Conservation (phyloP, 2,113 vertebrate species). For the Corythornis vintsioides region DNA sequence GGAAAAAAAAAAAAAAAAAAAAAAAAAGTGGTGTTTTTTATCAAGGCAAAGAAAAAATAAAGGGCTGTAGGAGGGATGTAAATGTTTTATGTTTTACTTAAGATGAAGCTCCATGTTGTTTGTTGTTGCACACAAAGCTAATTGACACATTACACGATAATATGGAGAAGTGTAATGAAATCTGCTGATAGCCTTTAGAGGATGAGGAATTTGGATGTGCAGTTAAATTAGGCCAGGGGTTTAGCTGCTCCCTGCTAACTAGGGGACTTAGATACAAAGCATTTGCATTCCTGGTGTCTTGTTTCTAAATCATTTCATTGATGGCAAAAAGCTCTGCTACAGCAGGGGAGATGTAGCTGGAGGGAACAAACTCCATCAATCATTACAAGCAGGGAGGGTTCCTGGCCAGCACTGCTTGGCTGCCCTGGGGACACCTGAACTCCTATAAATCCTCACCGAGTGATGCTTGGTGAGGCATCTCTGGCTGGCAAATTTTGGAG, state of each 20-base stretch:
- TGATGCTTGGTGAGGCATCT: neutral
- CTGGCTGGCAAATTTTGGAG: neutral
- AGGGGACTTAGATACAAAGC: neutral
- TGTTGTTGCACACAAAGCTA: neutral
- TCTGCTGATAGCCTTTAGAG: neutral
- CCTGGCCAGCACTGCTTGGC: neutral
- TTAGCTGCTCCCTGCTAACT: neutral
- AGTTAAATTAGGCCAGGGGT: neutral
- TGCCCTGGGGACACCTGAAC: neutral
- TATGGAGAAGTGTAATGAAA: slow-evolving; percentile 1
- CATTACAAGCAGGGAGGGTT: neutral
- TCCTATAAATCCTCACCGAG: neutral
- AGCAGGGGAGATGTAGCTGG: neutral
- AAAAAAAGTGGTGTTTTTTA: neutral
- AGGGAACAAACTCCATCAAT: neutral
- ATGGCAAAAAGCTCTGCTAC: neutral
- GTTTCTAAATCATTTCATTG: neutral
- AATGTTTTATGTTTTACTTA: neutral
- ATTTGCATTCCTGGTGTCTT: neutral
- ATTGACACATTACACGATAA: neutral
- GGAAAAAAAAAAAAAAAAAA: neutral
- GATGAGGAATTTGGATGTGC: neutral
- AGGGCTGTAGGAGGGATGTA: neutral
- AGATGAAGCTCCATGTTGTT: neutral
- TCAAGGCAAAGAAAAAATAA: neutral